Percentiles rank a stretch among this genome's conserved stretches.
Evolutionary conservation across 2,888 invertebrate species (phyloP).

Genomic region (Conchocele bisecta): DNA sequence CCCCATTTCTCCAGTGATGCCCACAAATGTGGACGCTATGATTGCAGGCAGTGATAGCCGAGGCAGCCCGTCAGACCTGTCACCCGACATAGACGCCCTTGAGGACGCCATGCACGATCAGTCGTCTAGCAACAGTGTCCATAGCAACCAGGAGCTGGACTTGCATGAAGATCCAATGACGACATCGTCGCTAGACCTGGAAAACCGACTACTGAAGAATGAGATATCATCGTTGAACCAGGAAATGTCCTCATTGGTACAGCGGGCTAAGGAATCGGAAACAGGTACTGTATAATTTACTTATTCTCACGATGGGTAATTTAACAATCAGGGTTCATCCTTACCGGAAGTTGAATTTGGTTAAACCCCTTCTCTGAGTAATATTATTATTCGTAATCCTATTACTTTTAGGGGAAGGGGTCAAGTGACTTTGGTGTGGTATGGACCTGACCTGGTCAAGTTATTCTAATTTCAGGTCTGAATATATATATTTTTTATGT

Average conservation of each 20-base stretch:
- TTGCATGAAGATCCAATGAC: slow-evolving; percentile 61
- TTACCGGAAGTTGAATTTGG: too few relatives aligned
- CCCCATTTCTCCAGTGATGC: too few relatives aligned
- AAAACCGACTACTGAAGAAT: slow-evolving; percentile 83
- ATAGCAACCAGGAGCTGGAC: slow-evolving; percentile 72
- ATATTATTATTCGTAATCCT: too few relatives aligned
- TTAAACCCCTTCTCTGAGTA: too few relatives aligned
- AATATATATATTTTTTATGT: too few relatives aligned
- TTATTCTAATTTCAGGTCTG: too few relatives aligned
- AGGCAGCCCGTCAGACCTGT: slow-evolving; percentile 69
- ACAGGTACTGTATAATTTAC: slow-evolving; percentile 78
- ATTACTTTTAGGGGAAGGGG: too few relatives aligned
- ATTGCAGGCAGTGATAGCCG: slow-evolving; percentile 58
- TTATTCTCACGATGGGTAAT: too few relatives aligned
- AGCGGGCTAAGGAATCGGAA: slow-evolving; percentile 84
- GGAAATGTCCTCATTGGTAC: slow-evolving; percentile 84
- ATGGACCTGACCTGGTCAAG: too few relatives aligned
- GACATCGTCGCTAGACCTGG: slow-evolving; percentile 78
- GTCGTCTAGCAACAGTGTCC: slow-evolving; percentile 73
- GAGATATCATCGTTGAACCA: slow-evolving; percentile 85
- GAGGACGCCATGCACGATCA: slow-evolving; percentile 77
- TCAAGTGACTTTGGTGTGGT: too few relatives aligned
- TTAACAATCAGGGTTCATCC: too few relatives aligned
- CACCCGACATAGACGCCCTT: slow-evolving; percentile 70
- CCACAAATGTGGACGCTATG: slow-evolving; percentile 36